These are phyloP conservation scores for Acanthococcus lagerstroemiae DNA, from an alignment of 2,888 invertebrate genomes.

Conservation along the genomic window DNA sequence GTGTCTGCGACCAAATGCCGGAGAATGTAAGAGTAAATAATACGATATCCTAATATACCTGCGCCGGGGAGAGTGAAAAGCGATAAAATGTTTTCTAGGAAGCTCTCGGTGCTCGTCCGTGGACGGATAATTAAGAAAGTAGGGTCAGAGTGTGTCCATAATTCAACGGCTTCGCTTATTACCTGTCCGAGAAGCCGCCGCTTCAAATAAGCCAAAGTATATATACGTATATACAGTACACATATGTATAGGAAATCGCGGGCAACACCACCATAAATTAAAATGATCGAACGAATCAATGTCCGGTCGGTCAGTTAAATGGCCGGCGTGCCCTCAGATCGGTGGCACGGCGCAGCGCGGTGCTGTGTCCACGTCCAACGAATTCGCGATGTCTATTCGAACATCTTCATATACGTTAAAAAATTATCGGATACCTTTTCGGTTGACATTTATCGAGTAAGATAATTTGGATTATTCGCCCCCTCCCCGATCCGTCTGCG, in stretches of 20 bases:
- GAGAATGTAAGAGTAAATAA: background rate
- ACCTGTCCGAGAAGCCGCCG: slow-evolving; percentile 26
- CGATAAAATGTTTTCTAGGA: slow-evolving; percentile 12
- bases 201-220: slow-evolving; percentile 20
- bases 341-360: too few species aligned
- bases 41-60: background rate
- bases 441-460: too few species aligned
- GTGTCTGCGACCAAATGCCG: background rate
- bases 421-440: too few species aligned
- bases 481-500: too few species aligned
- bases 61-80: background rate
- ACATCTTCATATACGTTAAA: too few species aligned
- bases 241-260: slow-evolving; percentile 15
- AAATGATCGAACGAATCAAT: slow-evolving; percentile 26
- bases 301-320: too few species aligned
- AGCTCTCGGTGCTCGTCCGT: slow-evolving; percentile 8
- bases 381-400: too few species aligned
- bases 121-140: slow-evolving; percentile 23
- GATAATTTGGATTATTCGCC: too few species aligned
- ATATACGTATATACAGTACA: too few species aligned
- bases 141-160: slow-evolving; percentile 26
- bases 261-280: slow-evolving; percentile 26
- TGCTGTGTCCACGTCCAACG: too few species aligned
- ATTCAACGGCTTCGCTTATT: slow-evolving; percentile 26
- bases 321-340: too few species aligned